Evolutionary conservation across 2,888 invertebrate genomes (phyloP).

Genomic region (Periphyllus acericola): DNA sequence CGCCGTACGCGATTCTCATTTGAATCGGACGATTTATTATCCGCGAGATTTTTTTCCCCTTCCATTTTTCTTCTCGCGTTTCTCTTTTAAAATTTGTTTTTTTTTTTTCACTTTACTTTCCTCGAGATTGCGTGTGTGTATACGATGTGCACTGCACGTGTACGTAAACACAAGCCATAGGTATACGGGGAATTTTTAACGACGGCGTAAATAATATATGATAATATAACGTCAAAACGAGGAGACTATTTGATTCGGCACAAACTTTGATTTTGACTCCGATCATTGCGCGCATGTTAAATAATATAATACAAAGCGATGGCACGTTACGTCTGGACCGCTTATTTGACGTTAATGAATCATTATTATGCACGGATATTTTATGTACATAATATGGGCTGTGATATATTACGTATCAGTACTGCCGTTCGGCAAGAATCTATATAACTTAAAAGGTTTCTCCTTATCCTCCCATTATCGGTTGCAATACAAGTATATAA

Average conservation of each 20-base stretch:
- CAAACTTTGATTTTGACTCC: background rate
- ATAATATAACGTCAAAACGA: background rate
- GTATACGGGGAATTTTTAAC: background rate
- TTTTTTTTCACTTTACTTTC: background rate
- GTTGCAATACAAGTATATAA: too few relatives aligned
- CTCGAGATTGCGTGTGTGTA: background rate
- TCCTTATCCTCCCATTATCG: too few relatives aligned
- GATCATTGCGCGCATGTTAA: too few relatives aligned
- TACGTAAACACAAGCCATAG: too few relatives aligned
- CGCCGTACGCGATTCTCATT: slow-evolving; percentile 60
- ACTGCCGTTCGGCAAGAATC: too few relatives aligned
- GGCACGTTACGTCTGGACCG: too few relatives aligned
- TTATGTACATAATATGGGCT: too few relatives aligned
- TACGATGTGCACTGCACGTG: background rate
- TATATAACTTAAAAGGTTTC: too few relatives aligned
- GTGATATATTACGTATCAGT: too few relatives aligned
- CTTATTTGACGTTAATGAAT: too few relatives aligned
- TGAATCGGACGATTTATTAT: slow-evolving; percentile 60
- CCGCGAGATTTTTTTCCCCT: slow-evolving; percentile 31
- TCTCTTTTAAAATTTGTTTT: background rate
- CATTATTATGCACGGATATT: too few relatives aligned
- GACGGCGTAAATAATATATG: background rate
- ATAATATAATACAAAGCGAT: too few relatives aligned
- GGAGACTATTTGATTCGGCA: background rate
- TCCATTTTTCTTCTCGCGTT: background rate